Evolutionary conservation across 2,113 vertebrate genomes (phyloP), one percentile per base, ranked within the genome.

Genomic region (Steatornis caripensis): DNA sequence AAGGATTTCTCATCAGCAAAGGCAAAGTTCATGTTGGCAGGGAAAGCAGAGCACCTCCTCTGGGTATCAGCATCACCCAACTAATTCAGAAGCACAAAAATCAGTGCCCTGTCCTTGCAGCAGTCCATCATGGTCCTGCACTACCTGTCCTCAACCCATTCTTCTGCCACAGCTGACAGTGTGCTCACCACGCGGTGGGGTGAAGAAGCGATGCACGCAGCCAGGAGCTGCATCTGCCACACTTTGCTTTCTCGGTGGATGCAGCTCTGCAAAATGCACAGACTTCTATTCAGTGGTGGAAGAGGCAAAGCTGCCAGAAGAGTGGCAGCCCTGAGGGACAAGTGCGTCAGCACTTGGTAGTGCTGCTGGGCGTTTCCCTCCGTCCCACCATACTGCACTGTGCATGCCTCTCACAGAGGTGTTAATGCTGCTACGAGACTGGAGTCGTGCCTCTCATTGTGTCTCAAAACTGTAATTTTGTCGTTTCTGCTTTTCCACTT

Each of bases 151-250:
- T 37, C n/a, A 57, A 3, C 18, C 27, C 8, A 15, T 34, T 43
- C 14, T 27, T 74, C 49, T 45, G 30, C 18, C 39, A 72, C 26
- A 74, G 27, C 29, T 34, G 49, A 14, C 0, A 0, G 4, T 29
- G 58, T 5, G 4, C 24, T 15, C 1, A 0, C 16, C 0, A 0
- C 6, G 5, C 12, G 1, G 0, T 4, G 4, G 23, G 6, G 9
- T n/a, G 10, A 34, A 49, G 58, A 19, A 90, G 27, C 3, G 4
- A 54, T 1, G 9, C 6, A 15, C 27, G 9, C 15, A 49, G 10
- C 17, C 39, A 53, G 36, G 5, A 48, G 4, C 5, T 36, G 29
- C 27, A 4, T 32, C 24, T 84, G 32, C 11, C 24, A 37, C 13
- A 7, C 30, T 15, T 46, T 34, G 32, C 14, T 17, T 48, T 85